Conservation (phyloP, 2,113 vertebrate genomes). For the Corythornis cristatus region DNA sequence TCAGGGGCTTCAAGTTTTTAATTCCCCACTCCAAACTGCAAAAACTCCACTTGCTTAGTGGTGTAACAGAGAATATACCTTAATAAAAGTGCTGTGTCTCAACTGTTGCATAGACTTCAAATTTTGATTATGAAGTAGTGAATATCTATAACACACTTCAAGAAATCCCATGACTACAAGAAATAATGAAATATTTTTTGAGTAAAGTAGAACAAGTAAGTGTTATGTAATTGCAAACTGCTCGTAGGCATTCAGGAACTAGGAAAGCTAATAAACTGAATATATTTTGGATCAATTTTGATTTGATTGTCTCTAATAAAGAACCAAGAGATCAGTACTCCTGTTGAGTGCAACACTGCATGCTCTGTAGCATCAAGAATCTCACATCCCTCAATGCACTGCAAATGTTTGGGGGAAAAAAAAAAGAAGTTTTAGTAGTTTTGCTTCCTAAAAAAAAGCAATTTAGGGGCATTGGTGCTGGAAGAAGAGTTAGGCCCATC, state of each 20-base stretch:
- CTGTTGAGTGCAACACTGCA: not conserved
- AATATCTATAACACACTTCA: not conserved
- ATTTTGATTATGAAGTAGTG: not conserved
- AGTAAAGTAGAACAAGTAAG: not conserved
- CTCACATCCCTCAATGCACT: not conserved
- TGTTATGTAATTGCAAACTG: not conserved
- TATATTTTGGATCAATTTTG: not conserved
- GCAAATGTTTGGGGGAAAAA: not conserved
- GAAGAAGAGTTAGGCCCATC: not conserved
- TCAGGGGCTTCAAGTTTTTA: not conserved
- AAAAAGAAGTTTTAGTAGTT: fast-evolving
- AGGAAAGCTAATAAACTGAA: not conserved
- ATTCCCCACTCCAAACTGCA: not conserved
- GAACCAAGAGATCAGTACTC: not conserved
- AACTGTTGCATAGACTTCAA: not conserved
- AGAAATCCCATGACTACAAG: not conserved
- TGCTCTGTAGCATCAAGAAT: not conserved
- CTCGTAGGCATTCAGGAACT: not conserved
- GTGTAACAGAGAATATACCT: not conserved
- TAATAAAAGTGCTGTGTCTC: not conserved
- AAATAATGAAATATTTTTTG: not conserved
- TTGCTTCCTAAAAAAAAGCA: not conserved
- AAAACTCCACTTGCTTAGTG: not conserved
- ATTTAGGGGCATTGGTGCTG: fast-evolving
- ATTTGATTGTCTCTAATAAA: not conserved